Base-by-base conservation (phyloP, 2,797 vertebrate genomes). In the Chaetophractus vellerosus region DNA sequence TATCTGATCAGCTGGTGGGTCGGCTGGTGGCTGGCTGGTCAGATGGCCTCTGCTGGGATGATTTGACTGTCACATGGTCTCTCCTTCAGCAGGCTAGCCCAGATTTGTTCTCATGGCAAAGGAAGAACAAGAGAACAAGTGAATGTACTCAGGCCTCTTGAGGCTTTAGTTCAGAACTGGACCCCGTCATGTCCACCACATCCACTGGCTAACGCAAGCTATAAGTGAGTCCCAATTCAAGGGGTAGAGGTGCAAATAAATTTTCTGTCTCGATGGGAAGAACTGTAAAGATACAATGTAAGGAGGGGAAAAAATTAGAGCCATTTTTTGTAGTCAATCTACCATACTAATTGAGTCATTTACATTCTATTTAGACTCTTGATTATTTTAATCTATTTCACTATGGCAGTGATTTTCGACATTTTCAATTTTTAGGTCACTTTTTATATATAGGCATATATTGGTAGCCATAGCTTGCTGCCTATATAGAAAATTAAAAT, bases 371-470 rank as follows among this genome's bases (percentile, higher is more conserved):
- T 66, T 88, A 88, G 95, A 95, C 5, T 18, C 45, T 76, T 64
- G 33, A 31, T 23, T 80, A 21, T 80, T 86, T 88, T 75, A 55
- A 72, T 72, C 14, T 57, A 18, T 66, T 80, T 87, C 55, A 82
- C 50, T 52, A 14, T 45, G 31, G 28, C 36, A 90, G 48, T 66
- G 48, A 66, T 68, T 93, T 96, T 55, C 71, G 61, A 89, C 45
- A 91, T 95, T 92, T 85, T 63, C 19, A 75, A 61, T 87, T 83
- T 93, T 66, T 59, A 79, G 5, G 31, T 79, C 50, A 82, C 36
- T 68, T 74, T 84, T 92, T 48, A 41, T 63, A n/a, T 90, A 45
- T 85, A 61, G 19, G 31, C 6, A 45, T 36, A n/a, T 90, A 64
- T 76, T 80, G 26, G 59, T 63, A 41, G 64, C 7, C 28, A 81